Evolutionary conservation across 2,888 invertebrate species (phyloP).

Genomic region (Zhuqinia jingwanae): DNA sequence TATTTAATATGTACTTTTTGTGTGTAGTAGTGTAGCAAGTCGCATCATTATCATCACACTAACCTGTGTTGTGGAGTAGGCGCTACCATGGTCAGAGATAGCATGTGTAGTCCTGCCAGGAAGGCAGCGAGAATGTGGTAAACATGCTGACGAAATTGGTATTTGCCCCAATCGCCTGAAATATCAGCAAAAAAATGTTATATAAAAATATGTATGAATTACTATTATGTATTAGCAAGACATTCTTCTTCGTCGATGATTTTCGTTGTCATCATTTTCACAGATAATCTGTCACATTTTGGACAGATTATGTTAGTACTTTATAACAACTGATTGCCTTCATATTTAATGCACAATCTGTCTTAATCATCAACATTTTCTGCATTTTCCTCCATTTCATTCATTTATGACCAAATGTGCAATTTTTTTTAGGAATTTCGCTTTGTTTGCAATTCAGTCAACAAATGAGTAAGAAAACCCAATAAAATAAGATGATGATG

Average conservation of each 20-base stretch:
- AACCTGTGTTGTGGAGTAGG: slow-evolving; percentile 75
- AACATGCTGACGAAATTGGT: slow-evolving; percentile 77
- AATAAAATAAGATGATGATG: no score
- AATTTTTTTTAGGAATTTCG: no score
- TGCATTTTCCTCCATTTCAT: no score
- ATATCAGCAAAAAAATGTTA: slow-evolving; percentile 21
- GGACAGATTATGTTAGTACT: no score
- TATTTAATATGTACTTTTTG: no score
- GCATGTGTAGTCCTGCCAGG: slow-evolving; percentile 78
- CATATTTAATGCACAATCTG: background rate
- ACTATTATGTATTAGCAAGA: background rate
- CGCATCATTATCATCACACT: background rate
- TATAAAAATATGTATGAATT: background rate
- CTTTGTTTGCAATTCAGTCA: no score
- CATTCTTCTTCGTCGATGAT: background rate
- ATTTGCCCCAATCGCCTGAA: slow-evolving; percentile 77
- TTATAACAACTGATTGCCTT: no score
- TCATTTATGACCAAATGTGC: no score
- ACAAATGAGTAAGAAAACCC: no score
- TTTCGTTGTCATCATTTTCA: background rate
- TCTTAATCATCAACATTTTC: no score
- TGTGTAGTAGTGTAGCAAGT: no score
- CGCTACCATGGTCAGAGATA: slow-evolving; percentile 73
- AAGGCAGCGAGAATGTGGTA: slow-evolving; percentile 75
- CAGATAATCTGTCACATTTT: background rate